phyloP scores from a whole-genome alignment of 92 coral and sea anemone genomes.

The Zoanthus gigantus region DNA sequence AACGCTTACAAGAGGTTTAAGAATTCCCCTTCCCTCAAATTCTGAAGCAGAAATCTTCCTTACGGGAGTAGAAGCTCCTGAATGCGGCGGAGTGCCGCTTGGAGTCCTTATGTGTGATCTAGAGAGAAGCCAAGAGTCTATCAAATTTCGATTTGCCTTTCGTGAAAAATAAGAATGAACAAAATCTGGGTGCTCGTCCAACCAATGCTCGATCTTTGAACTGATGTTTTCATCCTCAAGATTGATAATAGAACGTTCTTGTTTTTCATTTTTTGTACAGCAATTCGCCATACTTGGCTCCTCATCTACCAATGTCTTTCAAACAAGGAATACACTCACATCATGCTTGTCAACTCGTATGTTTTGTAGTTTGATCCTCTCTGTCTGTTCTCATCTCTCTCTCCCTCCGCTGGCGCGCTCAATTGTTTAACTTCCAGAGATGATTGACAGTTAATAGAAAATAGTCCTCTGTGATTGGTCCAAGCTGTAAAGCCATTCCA shows the following conservation, averaged over 20 bases:
- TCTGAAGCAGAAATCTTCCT: conserved; percentile 99
- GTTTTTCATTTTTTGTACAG: conserved; percentile 88
- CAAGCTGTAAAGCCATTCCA: conserved; percentile 36
- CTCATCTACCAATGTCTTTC: conserved; percentile 31
- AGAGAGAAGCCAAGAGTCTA: conserved; percentile 94
- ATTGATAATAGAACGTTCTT: conserved; percentile 74
- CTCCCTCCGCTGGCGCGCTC: conserved; percentile 55
- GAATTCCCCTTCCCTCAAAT: conserved; percentile 95
- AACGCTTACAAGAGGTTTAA: conserved; percentile 93
- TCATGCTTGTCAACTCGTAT: conserved; percentile 37
- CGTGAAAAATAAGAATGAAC: conserved; percentile 99
- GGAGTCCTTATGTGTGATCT: conserved; percentile 92
- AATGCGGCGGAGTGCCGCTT: conserved; percentile 99
- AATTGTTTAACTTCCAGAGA: conserved; percentile 83
- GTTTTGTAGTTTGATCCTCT: conserved; percentile 33
- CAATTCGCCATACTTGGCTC: conserved; percentile 84
- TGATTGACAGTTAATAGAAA: conserved; percentile 92
- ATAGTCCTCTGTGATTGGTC: conserved; percentile 66
- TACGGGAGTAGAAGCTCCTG: conserved; percentile 98
- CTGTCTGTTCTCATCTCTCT: conserved; percentile 27
- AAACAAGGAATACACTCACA: not conserved
- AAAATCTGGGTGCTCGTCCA: conserved; percentile 99
- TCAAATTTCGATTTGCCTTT: conserved; percentile 90
- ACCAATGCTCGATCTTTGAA: conserved; percentile 90
- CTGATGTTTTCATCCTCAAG: conserved; percentile 82